Evolutionary conservation across 1,140 invertebrate species (phyloP).

Genomic region (Atta texana): DNA sequence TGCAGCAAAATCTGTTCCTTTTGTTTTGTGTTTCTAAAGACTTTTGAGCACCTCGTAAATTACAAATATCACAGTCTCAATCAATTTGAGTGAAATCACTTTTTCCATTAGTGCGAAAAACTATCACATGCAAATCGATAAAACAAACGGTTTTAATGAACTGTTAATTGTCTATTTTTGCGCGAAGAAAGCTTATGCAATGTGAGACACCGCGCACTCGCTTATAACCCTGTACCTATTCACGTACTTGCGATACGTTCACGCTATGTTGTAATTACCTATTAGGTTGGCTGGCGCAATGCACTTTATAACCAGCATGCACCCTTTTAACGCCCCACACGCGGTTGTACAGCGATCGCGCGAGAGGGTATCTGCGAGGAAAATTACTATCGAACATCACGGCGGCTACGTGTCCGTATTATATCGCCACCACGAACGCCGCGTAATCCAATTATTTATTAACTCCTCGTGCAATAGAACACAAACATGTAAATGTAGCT

Average conservation of each 20-base stretch:
- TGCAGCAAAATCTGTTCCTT: too few relatives aligned
- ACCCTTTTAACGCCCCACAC: constrained; percentile 66
- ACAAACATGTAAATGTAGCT: constrained; percentile 17
- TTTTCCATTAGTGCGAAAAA: too few relatives aligned
- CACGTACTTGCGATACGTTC: constrained; percentile 22
- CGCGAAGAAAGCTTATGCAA: constrained; percentile 32
- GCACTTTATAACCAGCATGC: constrained; percentile 62
- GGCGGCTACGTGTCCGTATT: constrained; percentile 58
- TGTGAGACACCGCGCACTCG: constrained; percentile 29
- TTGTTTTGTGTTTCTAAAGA: too few relatives aligned
- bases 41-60: too few relatives aligned
- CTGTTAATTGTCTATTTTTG: constrained; percentile 20
- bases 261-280: constrained; percentile 65
- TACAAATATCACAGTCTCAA: too few relatives aligned
- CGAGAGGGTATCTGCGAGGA: constrained; percentile 38
- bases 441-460: constrained; percentile 66
- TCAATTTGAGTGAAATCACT: too few relatives aligned
- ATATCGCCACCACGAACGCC: constrained; percentile 44
- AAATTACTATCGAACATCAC: constrained; percentile 70
- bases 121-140: background rate
- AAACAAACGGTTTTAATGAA: background rate
- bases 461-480: constrained; percentile 41
- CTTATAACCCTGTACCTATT: constrained; percentile 16
- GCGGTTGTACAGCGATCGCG: constrained; percentile 5
- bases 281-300: constrained; percentile 60